Evolutionary conservation across 2,113 vertebrate species (phyloP).

Genomic region (Corvus hawaiiensis): DNA sequence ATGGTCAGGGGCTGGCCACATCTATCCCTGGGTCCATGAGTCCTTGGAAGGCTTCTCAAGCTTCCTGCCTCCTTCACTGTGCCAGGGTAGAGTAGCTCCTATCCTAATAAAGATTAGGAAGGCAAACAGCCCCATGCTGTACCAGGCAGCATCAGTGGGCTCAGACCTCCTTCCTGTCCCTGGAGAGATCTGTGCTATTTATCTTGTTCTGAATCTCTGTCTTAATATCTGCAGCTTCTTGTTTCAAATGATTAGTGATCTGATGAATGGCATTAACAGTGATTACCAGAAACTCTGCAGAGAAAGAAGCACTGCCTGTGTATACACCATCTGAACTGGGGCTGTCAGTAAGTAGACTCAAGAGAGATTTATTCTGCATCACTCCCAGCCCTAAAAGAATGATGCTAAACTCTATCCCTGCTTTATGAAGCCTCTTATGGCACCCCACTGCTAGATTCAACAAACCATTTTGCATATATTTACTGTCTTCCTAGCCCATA

Average conservation of each 20-base stretch:
- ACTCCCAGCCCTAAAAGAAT: constrained; percentile 25
- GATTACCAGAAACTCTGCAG: constrained; percentile 20
- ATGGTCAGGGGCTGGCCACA: not conserved
- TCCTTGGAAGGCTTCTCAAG: not conserved
- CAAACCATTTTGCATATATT: constrained; percentile 67
- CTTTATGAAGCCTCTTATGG: constrained; percentile 60
- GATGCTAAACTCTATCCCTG: constrained; percentile 33
- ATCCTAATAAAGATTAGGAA: not conserved
- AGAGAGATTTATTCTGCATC: constrained; percentile 41
- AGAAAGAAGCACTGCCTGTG: not conserved
- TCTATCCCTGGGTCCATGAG: not conserved
- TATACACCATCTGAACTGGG: not conserved
- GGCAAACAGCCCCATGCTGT: not conserved
- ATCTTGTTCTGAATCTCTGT: constrained; percentile 1
- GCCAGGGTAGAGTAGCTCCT: not conserved
- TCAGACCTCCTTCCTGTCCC: not conserved
- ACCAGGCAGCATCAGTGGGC: not conserved
- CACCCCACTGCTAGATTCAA: constrained; percentile 64
- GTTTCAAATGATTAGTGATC: constrained; percentile 46
- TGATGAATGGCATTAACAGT: constrained; percentile 25
- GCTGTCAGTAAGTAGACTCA: not conserved
- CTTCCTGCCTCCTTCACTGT: not conserved
- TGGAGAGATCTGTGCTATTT: constrained; percentile 18
- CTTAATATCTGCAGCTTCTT: constrained; percentile 40
- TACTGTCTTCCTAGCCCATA: constrained; percentile 54